phyloP scores from a whole-genome alignment of 2,888 invertebrate genomes.

The Bruchidius siliquastri region DNA sequence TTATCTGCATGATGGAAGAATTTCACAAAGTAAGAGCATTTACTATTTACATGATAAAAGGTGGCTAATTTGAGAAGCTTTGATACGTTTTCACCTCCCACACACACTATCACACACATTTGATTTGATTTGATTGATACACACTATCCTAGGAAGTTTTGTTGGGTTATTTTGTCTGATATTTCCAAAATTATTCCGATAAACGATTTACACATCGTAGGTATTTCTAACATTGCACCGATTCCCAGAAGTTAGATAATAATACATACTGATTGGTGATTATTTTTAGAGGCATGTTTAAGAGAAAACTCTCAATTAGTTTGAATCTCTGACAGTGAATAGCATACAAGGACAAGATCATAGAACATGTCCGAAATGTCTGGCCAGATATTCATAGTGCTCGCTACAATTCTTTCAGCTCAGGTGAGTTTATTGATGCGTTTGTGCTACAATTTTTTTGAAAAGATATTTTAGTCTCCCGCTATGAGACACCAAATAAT shows the following conservation, averaged over 20 bases:
- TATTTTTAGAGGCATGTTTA: not conserved
- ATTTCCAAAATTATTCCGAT: not conserved
- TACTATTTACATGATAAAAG: too few species aligned
- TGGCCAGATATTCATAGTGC: not conserved
- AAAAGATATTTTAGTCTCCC: too few species aligned
- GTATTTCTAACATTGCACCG: not conserved
- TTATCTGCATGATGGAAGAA: too few species aligned
- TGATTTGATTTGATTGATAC: too few species aligned
- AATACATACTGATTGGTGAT: not conserved
- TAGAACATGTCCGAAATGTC: not conserved
- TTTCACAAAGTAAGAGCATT: too few species aligned
- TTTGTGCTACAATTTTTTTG: too few species aligned
- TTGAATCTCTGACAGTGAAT: not conserved
- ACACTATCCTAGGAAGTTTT: too few species aligned
- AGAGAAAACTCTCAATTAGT: not conserved
- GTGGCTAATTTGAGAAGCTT: too few species aligned
- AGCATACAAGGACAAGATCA: not conserved
- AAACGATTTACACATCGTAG: not conserved
- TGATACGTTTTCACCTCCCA: too few species aligned
- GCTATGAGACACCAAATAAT: too few species aligned
- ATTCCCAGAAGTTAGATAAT: not conserved
- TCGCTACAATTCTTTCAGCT: not conserved
- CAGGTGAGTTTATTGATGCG: not conserved
- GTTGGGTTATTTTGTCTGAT: too few species aligned
- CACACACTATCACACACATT: too few species aligned